Percentiles rank a stretch among this genome's conserved stretches.
Evolutionary conservation across 2,888 invertebrate species (phyloP).

Genomic region (Epistrophe eligans): DNA sequence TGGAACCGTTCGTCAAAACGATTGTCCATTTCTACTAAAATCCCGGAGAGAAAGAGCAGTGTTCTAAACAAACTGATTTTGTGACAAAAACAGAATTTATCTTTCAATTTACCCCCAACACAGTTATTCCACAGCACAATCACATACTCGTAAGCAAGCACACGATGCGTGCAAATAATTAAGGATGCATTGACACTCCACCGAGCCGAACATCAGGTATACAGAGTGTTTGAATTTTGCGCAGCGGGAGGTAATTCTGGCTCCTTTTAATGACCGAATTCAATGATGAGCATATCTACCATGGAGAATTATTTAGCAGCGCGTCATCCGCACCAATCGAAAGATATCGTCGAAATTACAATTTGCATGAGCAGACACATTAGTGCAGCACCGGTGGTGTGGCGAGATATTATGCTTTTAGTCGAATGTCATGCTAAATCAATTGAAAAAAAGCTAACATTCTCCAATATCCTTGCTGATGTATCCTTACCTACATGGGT

Average conservation of each 20-base stretch:
- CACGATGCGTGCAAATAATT: conserved; percentile 66
- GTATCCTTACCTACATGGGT: too few relatives aligned
- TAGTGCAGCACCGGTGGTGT: conserved; percentile 39
- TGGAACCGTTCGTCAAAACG: conserved; percentile 43
- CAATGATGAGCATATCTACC: conserved; percentile 45
- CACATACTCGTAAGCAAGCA: conserved; percentile 25
- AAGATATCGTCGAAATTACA: conserved; percentile 62
- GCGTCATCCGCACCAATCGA: conserved; percentile 62
- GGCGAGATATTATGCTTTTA: conserved; percentile 62
- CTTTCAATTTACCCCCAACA: conserved; percentile 57
- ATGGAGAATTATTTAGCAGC: conserved; percentile 67
- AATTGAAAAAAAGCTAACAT: conserved; percentile 71
- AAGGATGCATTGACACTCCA: conserved; percentile 46
- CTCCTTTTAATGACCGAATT: conserved; percentile 25
- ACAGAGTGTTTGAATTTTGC: conserved; percentile 24
- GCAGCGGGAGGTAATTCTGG: neutral
- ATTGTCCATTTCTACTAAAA: conserved; percentile 52
- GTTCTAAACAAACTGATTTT: conserved; percentile 74
- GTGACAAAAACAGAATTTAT: conserved; percentile 72
- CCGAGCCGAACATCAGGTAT: neutral
- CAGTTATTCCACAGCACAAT: conserved; percentile 3
- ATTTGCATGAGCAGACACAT: conserved; percentile 73
- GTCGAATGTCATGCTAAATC: conserved; percentile 66
- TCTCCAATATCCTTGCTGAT: conserved; percentile 60
- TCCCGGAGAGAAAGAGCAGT: conserved; percentile 42